Conservation (phyloP, 1,140 invertebrate species). For the Cydia strobilella region DNA sequence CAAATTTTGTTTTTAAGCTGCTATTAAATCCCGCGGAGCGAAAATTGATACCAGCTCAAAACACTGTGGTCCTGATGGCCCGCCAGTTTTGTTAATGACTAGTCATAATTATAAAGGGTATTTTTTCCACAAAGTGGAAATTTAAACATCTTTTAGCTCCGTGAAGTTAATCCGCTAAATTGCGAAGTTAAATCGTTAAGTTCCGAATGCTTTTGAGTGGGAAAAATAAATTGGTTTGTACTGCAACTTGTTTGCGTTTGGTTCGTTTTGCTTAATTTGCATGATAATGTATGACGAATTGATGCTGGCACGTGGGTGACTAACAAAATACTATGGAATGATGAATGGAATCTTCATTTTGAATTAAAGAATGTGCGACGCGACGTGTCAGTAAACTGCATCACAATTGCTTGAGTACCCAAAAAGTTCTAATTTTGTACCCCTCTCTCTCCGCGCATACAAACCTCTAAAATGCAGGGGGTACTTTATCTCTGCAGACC, state of each 20-base stretch:
- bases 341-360: neutral
- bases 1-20: conserved; percentile 16
- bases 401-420: too few relatives aligned
- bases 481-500: too few relatives aligned
- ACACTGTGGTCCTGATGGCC: conserved; percentile 24
- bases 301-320: neutral
- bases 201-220: conserved; percentile 6
- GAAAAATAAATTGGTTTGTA: conserved; percentile 15
- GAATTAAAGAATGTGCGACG: neutral
- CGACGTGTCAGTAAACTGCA: too few relatives aligned
- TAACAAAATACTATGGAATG: neutral
- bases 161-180: conserved; percentile 24
- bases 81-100: conserved; percentile 26
- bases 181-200: conserved; percentile 22
- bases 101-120: conserved; percentile 26
- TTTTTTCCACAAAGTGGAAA: conserved; percentile 26
- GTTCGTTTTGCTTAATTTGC: conserved; percentile 9
- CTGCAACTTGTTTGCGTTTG: neutral
- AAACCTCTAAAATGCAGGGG: too few relatives aligned
- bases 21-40: conserved; percentile 29
- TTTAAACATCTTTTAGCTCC: conserved; percentile 28
- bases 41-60: conserved; percentile 30
- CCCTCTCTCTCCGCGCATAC: too few relatives aligned
- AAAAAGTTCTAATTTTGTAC: too few relatives aligned
- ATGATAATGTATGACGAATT: neutral